phyloP scores from a whole-genome alignment of 2,888 invertebrate genomes.

The Apamea anceps region DNA sequence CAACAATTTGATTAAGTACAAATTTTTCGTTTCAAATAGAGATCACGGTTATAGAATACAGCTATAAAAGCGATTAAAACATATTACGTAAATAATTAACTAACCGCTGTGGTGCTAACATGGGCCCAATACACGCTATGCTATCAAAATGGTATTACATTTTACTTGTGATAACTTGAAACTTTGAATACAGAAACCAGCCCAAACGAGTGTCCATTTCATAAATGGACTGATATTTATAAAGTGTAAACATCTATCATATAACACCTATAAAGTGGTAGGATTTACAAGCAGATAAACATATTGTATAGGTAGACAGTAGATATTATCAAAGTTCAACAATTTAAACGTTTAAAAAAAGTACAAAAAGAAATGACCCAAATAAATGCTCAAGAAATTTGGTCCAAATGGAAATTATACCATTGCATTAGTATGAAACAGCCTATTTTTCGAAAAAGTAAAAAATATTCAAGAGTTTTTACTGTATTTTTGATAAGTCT shows the following conservation, averaged over 20 bases:
- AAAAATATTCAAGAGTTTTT: slow-evolving; percentile 58
- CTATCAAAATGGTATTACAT: slow-evolving; percentile 65
- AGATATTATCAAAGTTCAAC: slow-evolving; percentile 77
- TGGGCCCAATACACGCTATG: slow-evolving; percentile 68
- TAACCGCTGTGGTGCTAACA: slow-evolving; percentile 62
- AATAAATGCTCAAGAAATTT: slow-evolving; percentile 75
- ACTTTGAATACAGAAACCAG: slow-evolving; percentile 67
- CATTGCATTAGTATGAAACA: slow-evolving; percentile 61
- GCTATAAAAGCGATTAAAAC: slow-evolving; percentile 68
- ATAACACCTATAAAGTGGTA: slow-evolving; percentile 77
- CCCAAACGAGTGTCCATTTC: slow-evolving; percentile 55
- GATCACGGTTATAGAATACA: slow-evolving; percentile 76
- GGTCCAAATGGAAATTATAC: slow-evolving; percentile 79
- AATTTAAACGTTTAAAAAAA: slow-evolving; percentile 72
- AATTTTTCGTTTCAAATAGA: slow-evolving; percentile 80
- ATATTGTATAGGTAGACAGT: slow-evolving; percentile 69
- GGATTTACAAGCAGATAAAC: slow-evolving; percentile 77
- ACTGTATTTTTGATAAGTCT: slow-evolving; percentile 76
- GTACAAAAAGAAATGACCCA: slow-evolving; percentile 75
- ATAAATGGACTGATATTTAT: slow-evolving; percentile 63
- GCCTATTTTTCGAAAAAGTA: slow-evolving; percentile 57
- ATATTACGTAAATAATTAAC: slow-evolving; percentile 62
- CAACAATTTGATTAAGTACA: slow-evolving; percentile 79
- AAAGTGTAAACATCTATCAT: slow-evolving; percentile 74
- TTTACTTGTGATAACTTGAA: slow-evolving; percentile 57